These are phyloP conservation scores for Austrofundulus limnaeus DNA, from an alignment of 2,113 vertebrate species.

Conservation along the genomic window DNA sequence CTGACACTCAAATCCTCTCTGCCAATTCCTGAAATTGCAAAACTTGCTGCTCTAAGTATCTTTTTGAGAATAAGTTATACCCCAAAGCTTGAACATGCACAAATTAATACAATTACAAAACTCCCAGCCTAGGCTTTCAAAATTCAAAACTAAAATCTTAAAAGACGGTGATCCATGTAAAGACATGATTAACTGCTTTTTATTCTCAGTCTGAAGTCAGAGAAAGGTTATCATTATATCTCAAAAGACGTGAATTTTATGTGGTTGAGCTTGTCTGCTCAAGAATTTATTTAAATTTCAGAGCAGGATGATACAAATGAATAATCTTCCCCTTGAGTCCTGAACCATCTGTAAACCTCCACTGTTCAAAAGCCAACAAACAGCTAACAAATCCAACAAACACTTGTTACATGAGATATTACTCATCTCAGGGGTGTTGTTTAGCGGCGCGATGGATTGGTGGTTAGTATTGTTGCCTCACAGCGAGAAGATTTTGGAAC, in stretches of 20 bases:
- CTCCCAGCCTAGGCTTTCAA: not conserved
- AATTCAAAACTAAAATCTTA: not conserved
- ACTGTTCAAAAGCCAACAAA: not conserved
- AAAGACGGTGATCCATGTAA: not conserved
- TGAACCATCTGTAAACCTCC: conserved; percentile 1
- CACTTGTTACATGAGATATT: not conserved
- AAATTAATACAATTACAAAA: conserved; percentile 14
- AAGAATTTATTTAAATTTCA: conserved; percentile 10
- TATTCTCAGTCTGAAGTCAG: too few relatives aligned
- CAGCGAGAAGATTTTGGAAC: too few relatives aligned
- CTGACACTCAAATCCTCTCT: conserved; percentile 19
- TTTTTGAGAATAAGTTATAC: not conserved
- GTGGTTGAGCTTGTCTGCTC: not conserved
- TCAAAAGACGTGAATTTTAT: not conserved
- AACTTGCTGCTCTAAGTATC: conserved; percentile 7
- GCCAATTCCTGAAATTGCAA: conserved; percentile 14
- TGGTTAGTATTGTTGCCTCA: too few relatives aligned
- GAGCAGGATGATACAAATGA: conserved; percentile 8
- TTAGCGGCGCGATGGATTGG: not conserved
- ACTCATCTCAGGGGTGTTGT: not conserved
- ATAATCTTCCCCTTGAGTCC: conserved; percentile 1
- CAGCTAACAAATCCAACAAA: conserved; percentile 32
- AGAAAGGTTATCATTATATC: not conserved
- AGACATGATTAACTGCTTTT: not conserved
- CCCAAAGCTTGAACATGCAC: not conserved